Conservation (phyloP, 1,140 invertebrate genomes). For the Orussus abietinus region DNA sequence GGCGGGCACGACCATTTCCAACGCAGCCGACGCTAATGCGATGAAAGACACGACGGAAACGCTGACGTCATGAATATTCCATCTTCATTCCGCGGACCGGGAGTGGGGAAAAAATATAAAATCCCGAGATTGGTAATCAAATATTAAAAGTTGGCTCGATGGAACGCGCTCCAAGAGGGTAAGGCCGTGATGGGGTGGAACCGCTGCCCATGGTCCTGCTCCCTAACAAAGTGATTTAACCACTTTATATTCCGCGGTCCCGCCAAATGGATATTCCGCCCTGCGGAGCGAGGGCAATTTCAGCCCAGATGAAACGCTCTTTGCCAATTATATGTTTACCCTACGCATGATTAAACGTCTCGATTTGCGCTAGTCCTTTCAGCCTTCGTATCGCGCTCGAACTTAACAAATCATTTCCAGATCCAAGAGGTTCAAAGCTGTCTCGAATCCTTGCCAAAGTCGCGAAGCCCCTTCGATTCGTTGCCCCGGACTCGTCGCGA, state of each 20-base stretch:
- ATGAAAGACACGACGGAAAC: conserved; percentile 16
- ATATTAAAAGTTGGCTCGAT: no score
- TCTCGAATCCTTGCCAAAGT: conserved; percentile 13
- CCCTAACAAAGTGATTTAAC: conserved; percentile 5
- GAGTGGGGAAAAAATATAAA: no score
- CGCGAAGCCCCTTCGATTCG: conserved; percentile 10
- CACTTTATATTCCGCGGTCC: conserved; percentile 19
- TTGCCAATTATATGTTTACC: no score
- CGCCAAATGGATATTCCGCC: no score
- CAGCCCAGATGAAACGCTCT: no score
- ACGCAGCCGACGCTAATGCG: no score
- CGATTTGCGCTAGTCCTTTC: no score
- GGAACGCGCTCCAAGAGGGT: conserved; percentile 11
- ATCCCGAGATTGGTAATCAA: no score
- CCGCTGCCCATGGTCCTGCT: not conserved
- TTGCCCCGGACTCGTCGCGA: conserved; percentile 1
- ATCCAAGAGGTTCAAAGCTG: conserved; percentile 26
- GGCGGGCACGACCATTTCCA: conserved; percentile 17
- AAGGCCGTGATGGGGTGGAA: conserved; percentile 3
- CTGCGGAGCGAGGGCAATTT: no score
- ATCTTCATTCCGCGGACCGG: conserved; percentile 22
- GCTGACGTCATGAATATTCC: conserved; percentile 26
- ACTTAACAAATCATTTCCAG: no score
- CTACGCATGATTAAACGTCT: no score
- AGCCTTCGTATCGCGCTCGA: no score